Evolutionary conservation across 2,888 invertebrate species (phyloP).

Genomic region (Mimumesa dahlbomi): DNA sequence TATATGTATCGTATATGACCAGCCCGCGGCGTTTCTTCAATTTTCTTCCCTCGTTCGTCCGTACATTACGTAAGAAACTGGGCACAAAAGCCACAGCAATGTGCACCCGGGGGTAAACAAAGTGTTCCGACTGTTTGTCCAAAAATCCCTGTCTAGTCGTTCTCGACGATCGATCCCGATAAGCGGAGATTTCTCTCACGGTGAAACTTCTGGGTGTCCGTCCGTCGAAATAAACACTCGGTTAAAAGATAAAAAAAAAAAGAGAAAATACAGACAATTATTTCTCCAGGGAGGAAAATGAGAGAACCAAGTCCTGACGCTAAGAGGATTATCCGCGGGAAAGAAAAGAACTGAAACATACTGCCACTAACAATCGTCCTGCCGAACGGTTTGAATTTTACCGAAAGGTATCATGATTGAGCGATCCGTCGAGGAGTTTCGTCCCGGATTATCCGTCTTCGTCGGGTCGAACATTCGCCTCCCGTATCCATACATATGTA

Average conservation of each 20-base stretch:
- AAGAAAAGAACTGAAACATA: too few species aligned
- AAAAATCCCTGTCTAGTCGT: conserved; percentile 13
- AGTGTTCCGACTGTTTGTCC: conserved; percentile 13
- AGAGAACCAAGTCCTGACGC: too few species aligned
- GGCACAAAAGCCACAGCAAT: conserved; percentile 37
- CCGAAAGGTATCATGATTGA: conserved; percentile 27
- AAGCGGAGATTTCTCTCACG: too few species aligned
- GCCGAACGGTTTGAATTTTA: too few species aligned
- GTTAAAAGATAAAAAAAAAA: too few species aligned
- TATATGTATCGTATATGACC: conserved; percentile 9
- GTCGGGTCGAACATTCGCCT: conserved; percentile 15
- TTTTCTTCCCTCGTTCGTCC: conserved; percentile 45
- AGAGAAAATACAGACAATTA: too few species aligned
- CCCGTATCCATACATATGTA: conserved; percentile 53
- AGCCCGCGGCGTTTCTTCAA: conserved; percentile 44
- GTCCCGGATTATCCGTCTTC: conserved; percentile 42
- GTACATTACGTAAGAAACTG: conserved; percentile 26
- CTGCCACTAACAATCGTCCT: too few species aligned
- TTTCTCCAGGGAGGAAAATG: too few species aligned
- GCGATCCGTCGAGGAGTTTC: conserved; percentile 20
- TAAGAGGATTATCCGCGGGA: too few species aligned
- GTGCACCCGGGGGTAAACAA: conserved; percentile 36
- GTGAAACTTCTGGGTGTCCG: too few species aligned
- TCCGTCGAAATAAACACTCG: too few species aligned
- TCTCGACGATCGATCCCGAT: too few species aligned